Conservation (phyloP, 2,888 invertebrate species). For the Acleris holmiana region DNA sequence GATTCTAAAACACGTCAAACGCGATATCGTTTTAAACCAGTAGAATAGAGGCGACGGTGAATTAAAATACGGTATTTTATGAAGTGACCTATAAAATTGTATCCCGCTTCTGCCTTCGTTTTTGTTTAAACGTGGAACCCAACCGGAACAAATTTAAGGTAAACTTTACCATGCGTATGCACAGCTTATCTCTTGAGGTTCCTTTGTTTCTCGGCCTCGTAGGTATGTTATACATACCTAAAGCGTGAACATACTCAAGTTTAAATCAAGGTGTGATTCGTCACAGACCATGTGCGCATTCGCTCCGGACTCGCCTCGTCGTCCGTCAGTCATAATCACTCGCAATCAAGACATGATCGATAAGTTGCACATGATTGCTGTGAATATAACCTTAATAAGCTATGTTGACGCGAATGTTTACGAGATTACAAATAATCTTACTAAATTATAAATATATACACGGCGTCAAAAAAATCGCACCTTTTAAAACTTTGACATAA, state of each 20-base stretch:
- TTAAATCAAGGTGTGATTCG: conserved; percentile 60
- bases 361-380: conserved; percentile 46
- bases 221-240: conserved; percentile 1
- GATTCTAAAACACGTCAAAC: no score
- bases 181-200: conserved; percentile 28
- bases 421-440: conserved; percentile 1
- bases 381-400: conserved; percentile 27
- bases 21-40: no score
- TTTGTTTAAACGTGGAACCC: conserved; percentile 5
- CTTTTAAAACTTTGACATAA: no score
- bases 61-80: no score
- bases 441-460: no score
- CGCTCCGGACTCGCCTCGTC: conserved; percentile 58
- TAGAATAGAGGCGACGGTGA: no score
- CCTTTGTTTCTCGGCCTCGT: conserved; percentile 31
- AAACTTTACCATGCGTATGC: conserved; percentile 25
- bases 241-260: conserved; percentile 33
- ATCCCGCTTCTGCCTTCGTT: neutral
- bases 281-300: conserved; percentile 58
- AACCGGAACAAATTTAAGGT: conserved; percentile 16
- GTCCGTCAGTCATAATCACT: conserved; percentile 53
- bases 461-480: no score
- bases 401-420: conserved; percentile 13
- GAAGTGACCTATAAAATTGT: no score
- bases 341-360: conserved; percentile 50